Evolutionary conservation across 2,113 vertebrate species (phyloP).

Genomic region (Electrona antarctica): DNA sequence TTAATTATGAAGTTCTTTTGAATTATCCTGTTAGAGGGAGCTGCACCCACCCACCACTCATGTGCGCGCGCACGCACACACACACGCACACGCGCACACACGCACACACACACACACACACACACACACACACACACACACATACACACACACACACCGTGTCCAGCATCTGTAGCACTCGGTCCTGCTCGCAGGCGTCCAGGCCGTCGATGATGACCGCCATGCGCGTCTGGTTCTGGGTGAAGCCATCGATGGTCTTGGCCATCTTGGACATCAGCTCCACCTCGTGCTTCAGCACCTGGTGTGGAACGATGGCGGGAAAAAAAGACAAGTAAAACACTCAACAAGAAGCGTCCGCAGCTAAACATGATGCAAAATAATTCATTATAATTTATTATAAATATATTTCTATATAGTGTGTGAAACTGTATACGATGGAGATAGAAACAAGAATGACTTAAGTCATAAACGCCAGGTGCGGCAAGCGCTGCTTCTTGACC

Average conservation of each 20-base stretch:
- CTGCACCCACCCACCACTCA: not conserved
- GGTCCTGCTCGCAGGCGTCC: slow-evolving; percentile 97
- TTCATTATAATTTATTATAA: no score
- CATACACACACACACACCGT: slow-evolving; percentile 81
- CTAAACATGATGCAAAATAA: not conserved
- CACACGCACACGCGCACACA: slow-evolving; percentile 46
- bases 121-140: not conserved
- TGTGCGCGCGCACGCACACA: not conserved
- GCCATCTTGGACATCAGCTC: slow-evolving; percentile 98
- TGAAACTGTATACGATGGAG: not conserved
- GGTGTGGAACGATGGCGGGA: not conserved
- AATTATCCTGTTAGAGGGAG: slow-evolving; percentile 24
- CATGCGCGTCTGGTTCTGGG: slow-evolving; percentile 97
- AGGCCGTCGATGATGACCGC: slow-evolving; percentile 97
- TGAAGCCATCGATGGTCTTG: slow-evolving; percentile 97
- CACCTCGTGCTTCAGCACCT: slow-evolving; percentile 98
- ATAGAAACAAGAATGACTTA: not conserved
- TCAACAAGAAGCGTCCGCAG: not conserved
- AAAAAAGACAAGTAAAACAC: not conserved
- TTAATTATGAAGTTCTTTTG: slow-evolving; percentile 7
- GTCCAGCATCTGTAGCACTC: slow-evolving; percentile 97
- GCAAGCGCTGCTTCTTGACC: no score
- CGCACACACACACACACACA: slow-evolving; percentile 64
- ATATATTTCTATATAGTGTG: not conserved
- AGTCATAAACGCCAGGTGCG: not conserved